These are phyloP conservation scores for Hydrozoanthus tunicans DNA, from an alignment of 64 coral and sea anemone genomes.

Conservation along the genomic window DNA sequence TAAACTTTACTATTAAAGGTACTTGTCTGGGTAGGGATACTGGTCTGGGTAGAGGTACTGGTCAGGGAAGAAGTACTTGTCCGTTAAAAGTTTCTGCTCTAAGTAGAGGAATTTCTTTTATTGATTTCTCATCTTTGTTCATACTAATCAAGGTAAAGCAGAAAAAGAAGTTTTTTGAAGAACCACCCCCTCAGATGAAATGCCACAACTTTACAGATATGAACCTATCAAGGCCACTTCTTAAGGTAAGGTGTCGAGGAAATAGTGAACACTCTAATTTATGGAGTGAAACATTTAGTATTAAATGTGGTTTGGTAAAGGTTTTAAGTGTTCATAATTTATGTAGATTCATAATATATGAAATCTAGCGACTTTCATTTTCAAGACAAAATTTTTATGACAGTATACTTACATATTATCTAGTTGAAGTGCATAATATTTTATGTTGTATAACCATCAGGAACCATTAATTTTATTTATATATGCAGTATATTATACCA, in stretches of 20 bases:
- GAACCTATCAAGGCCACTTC: conserved; percentile 95
- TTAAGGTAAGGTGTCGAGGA: conserved; percentile 60
- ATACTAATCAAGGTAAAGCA: conserved; percentile 63
- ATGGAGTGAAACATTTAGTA: neutral
- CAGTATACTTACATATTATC: no score
- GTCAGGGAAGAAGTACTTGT: neutral
- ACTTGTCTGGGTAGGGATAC: neutral
- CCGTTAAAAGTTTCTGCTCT: neutral
- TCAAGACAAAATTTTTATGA: no score
- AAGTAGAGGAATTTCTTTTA: neutral
- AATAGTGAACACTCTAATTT: neutral
- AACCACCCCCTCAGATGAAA: conserved; percentile 89
- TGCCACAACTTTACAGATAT: conserved; percentile 87
- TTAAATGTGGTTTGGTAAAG: neutral
- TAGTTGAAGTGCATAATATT: no score
- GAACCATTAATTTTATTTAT: no score
- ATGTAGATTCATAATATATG: no score
- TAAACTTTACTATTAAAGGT: neutral
- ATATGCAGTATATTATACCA: no score
- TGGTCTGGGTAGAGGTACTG: neutral
- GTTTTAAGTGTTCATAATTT: no score
- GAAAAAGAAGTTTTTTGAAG: conserved; percentile 96
- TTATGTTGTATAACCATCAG: no score
- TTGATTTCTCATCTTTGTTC: neutral
- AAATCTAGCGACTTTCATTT: no score